Evolutionary conservation across 2,797 vertebrate genomes (phyloP), one percentile per base, ranked within the genome.

Genomic region (Xiphorhynchus erythropygius): DNA sequence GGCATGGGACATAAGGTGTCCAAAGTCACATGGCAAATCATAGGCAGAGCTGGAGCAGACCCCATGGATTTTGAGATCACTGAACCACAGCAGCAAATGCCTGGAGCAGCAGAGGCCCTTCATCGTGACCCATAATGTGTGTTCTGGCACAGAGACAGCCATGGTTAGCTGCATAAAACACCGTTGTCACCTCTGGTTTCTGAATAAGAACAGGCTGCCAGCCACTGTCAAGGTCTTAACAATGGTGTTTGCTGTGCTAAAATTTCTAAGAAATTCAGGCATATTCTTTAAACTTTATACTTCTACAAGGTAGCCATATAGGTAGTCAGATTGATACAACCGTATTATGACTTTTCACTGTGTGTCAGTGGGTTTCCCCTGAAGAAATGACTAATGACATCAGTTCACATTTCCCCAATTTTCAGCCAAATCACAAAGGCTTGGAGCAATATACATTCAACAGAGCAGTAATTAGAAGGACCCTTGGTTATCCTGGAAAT

Each of bases 401-500:
- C 55, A 96, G 81, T 65, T 93, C 14, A 17, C 63, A 79, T 83
- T 94, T 89, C 71, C 53, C 84, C 57, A 89, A 78, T 91, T 57
- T 86, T 91, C 73, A 90, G 60, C 30, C 41, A 46, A 87, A 94
- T 52, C 73, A 82, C 84, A 76, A 68, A 27, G 59, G 71, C 71
- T 90, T 92, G 63, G 56, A 86, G 59, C 57, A 93, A 90, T 56
- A 80, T 76, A 89, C 41, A 90, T 86, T 97, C 83, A 84, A 83
- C 84, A 96, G 90, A 94, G 74, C 74, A 78, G 77, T 94, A 96
- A 97, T 96, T 96, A 97, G 96, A 96, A 76, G 67, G 93, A 96
- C 80, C 87, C 89, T 96, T 96, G 87, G 94, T 96, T 97, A 92
- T 94, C 94, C 94, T 91, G 83, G 86, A 97, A 98, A 97, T 95